Evolutionary conservation across 1,140 invertebrate species (phyloP), one percentile per base, ranked within the genome.

Genomic region (Ceratina japonica): DNA sequence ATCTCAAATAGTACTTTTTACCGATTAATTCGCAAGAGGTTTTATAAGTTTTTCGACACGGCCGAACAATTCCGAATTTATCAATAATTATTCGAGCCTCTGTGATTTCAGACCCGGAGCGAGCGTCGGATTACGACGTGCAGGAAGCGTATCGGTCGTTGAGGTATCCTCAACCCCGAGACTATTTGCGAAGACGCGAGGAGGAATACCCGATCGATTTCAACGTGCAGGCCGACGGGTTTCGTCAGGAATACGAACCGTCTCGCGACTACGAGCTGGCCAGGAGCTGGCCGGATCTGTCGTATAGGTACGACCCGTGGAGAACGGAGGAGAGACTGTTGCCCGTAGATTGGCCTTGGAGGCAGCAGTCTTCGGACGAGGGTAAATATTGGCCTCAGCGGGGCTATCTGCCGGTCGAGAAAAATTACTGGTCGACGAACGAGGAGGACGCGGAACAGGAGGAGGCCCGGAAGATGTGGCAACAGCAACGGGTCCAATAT

Each of bases 331-430:
- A 56, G 52, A 82, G 61, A 37, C 59, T 79, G 2, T 16, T 52
- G 12, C 8, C 72, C 1, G 75, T 63, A 8, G 85, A 88, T 56
- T 89, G 89, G 89, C 71, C 85, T 3, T 87, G 88, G 86, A 80
- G 82, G 51, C 82, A 84, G 51, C 82, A 84, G 31, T 44, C 66
- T 10, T 64, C 44, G n/a, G 70, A 82, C 44, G 75, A 87, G 10
- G 51, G 58, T 4, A 87, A 85, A 59, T 76, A 73, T 13, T 88
- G 87, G 88, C 27, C 83, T 5, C 73, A 83, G 12, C 87, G 86
- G 49, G 74, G 84, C 16, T 81, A 51, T 72, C 10, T 83, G 74
- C 88, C 74, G 22, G 69, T 66, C 12, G 85, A 88, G 16, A 65
- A 83, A 1, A 84, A 83, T n/a, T 89, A 88, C 52, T 88, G 87